Conservation (phyloP, 2,797 vertebrate genomes). For the Smutsia temminckii region DNA sequence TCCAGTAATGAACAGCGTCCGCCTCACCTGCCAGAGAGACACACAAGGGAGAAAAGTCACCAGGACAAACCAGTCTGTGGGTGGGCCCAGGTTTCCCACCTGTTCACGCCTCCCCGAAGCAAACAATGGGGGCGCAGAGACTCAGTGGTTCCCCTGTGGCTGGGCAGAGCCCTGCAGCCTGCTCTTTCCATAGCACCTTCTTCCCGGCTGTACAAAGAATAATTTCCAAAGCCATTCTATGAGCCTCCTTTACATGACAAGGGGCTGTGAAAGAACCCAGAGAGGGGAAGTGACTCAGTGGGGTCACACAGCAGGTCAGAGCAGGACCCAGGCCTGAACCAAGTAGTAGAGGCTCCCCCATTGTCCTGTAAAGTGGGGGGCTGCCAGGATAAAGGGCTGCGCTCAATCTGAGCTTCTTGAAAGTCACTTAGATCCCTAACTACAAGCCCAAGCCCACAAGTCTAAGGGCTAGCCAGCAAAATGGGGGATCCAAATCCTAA, state of each 20-base stretch:
- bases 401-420: not conserved
- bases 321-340: not conserved
- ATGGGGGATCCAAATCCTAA: not conserved
- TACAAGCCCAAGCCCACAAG: not conserved
- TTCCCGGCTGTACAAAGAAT: not conserved
- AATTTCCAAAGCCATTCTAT: not conserved
- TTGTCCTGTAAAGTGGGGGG: not conserved
- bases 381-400: not conserved
- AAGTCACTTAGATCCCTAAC: not conserved
- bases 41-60: not conserved
- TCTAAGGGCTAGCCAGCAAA: not conserved
- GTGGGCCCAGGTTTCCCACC: not conserved
- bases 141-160: too few relatives aligned
- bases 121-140: not conserved
- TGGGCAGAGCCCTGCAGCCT: not conserved
- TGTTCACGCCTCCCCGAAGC: not conserved
- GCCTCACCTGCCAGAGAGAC: slow-evolving; percentile 87
- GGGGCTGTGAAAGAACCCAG: not conserved
- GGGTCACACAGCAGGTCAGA: not conserved
- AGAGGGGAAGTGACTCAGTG: not conserved
- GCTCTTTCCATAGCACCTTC: fast-evolving
- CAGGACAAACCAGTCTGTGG: not conserved
- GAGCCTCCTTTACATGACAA: not conserved
- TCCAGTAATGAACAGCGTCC: slow-evolving; percentile 91
- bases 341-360: not conserved